Percentiles rank a stretch among this genome's conserved stretches.
Conservation (phyloP, 2,888 invertebrate species). For the Glaucopsyche alexis region DNA sequence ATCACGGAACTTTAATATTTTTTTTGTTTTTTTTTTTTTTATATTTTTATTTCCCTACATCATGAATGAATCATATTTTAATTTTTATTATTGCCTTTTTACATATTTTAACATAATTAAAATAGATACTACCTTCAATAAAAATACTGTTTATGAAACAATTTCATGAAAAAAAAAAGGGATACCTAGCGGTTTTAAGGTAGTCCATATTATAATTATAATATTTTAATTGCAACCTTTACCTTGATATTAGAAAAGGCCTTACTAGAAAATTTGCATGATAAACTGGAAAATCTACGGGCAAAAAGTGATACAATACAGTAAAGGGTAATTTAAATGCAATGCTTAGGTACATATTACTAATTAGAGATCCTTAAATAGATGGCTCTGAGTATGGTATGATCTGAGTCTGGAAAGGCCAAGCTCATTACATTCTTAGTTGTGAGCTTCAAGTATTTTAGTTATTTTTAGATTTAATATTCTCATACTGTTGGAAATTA, state of each 20-base stretch:
- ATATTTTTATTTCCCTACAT: not conserved
- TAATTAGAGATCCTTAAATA: not conserved
- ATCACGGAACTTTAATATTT: not conserved
- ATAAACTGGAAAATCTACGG: not conserved
- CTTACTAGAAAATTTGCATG: not conserved
- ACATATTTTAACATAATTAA: too few species aligned
- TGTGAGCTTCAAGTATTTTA: not conserved
- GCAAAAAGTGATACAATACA: not conserved
- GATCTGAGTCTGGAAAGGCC: not conserved
- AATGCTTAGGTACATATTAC: not conserved
- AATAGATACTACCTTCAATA: too few species aligned
- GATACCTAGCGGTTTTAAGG: not conserved
- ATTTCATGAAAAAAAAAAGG: too few species aligned
- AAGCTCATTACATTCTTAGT: not conserved
- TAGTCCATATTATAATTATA: not conserved
- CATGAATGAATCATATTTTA: not conserved
- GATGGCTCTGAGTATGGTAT: not conserved
- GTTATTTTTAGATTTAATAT: not conserved
- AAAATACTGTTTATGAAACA: too few species aligned
- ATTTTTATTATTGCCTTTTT: too few species aligned
- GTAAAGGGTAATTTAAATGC: not conserved
- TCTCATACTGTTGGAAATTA: too few species aligned
- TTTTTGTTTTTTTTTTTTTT: not conserved
- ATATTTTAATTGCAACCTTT: conserved; percentile 7
- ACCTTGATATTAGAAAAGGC: not conserved